Base-by-base conservation (phyloP, 2,797 vertebrate species). In the Hypotaenidia okinawae region DNA sequence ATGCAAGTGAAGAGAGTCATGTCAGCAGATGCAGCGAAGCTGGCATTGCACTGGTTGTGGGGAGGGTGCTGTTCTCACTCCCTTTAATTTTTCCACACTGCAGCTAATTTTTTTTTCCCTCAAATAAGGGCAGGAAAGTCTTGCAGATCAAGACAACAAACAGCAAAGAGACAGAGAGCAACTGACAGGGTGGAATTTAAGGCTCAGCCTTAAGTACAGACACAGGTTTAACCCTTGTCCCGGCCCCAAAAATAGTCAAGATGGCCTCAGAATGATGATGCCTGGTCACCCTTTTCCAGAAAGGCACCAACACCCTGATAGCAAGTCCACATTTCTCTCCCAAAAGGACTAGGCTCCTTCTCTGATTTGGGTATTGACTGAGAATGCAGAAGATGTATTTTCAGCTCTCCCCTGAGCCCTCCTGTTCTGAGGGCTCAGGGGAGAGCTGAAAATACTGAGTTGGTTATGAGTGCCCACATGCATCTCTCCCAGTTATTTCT, bases 401-500 rank as follows among this genome's bases (percentile, higher is more conserved):
- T 54, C 47, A 27, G 22, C 64, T 64, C 16, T 21, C 11, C 11
- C 12, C 4, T 3, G 4, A 66, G 25, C 18, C 24, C 15, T 66
- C 23, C 25, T 54, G 19, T 41, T 35, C 35, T 35, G 35, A 35
- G 35, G 35, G 35, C 35, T 35, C 35, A 35, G 35, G 35, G 35
- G 35, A 35, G 35, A 35, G 35, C 8, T 35, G 35, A 35, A 35
- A 35, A 35, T 35, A 35, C 18, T 0, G 2, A 61, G 45, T 19
- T 1, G 1, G 10, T 76, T 30, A n/a, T 3, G 2, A 54, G 45
- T 11, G 32, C 59, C 45, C 1, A 0, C 32, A 27, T 17, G 23
- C 8, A 8, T 23, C 18, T 80, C 37, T 84, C 30, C 47, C 22
- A 21, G 23, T 25, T 59, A 35, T 57, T 69, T 32, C 10, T 30